Percentiles rank a stretch among this genome's conserved stretches.
phyloP scores from a whole-genome alignment of 2,797 vertebrate genomes.

The Tapera naevia region DNA sequence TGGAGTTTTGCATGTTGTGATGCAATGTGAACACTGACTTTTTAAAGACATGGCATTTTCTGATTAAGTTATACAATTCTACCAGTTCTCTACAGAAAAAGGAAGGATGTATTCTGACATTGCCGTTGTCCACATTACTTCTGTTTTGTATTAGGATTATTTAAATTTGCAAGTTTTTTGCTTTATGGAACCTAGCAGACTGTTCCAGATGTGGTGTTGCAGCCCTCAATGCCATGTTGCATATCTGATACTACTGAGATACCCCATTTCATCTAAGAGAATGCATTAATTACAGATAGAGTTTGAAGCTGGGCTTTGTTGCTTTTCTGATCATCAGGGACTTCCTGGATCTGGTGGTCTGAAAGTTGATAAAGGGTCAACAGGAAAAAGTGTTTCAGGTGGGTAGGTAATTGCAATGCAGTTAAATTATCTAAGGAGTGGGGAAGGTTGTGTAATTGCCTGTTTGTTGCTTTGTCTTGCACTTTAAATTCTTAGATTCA shows the following conservation, averaged over 20 bases:
- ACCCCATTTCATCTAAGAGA: neutral
- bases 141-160: neutral
- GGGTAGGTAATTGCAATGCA: too few species aligned
- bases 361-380: too few species aligned
- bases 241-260: neutral
- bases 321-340: too few species aligned
- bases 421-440: too few species aligned
- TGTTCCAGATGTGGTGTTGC: neutral
- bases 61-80: neutral
- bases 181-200: neutral
- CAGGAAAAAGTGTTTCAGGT: too few species aligned
- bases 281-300: neutral
- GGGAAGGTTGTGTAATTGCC: too few species aligned
- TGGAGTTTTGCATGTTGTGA: neutral
- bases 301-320: neutral
- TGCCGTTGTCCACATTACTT: neutral
- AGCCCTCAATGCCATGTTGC: neutral
- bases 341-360: too few species aligned
- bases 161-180: neutral
- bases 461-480: too few species aligned
- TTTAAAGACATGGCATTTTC: neutral
- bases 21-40: fast-evolving
- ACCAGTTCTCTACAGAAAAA: neutral
- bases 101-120: neutral
- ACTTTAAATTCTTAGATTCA: too few species aligned